Base-by-base conservation (phyloP, 2,797 vertebrate species). In the Apodemus agrarius region DNA sequence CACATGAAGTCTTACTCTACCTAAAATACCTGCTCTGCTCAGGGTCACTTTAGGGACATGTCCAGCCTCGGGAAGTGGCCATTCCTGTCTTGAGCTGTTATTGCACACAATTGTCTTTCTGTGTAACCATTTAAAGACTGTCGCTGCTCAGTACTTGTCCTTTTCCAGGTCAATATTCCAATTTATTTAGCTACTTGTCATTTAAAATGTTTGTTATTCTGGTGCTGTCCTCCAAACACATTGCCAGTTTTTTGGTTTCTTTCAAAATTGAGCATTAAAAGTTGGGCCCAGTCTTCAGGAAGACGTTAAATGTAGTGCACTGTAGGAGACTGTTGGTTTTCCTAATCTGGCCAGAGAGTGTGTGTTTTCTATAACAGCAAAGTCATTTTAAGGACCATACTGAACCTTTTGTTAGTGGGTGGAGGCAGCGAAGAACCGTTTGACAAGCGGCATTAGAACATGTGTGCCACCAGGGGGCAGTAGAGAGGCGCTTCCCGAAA, bases 201-300 rank as follows among this genome's bases (percentile, higher is more conserved):
- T 63, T 11, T 83, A 40, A 93, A 74, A 90, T 74, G 3, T 76
- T 94, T 96, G 43, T 89, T 89, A 79, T 40, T 96, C 22, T 83
- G 16, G 82, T 91, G 74, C 67, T 90, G 6, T 46, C 29, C 6
- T 19, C 2, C 21, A 80, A 86, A 11, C 34, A 76, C 40, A 87
- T 90, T 95, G 81, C 54, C 37, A 82, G 0, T 11, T 91, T 88
- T 95, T 94, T 61, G 37, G 17, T 85, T 81, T 89, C 75, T 95
- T 37, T 96, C 52, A 84, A 78, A 93, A 92, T 85, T 67, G 81
- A 90, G 24, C 24, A 49, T 78, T 82, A 93, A 85, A 78, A 93
- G 29, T 43, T 76, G 57, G 88, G 54, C 43, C 57, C 34, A 61
- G 10, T 90, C 83, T 40, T 84, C 19, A 72, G 83, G 87, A 86